phyloP scores from a whole-genome alignment of 1,140 invertebrate species.

The Camponotus vicinus region DNA sequence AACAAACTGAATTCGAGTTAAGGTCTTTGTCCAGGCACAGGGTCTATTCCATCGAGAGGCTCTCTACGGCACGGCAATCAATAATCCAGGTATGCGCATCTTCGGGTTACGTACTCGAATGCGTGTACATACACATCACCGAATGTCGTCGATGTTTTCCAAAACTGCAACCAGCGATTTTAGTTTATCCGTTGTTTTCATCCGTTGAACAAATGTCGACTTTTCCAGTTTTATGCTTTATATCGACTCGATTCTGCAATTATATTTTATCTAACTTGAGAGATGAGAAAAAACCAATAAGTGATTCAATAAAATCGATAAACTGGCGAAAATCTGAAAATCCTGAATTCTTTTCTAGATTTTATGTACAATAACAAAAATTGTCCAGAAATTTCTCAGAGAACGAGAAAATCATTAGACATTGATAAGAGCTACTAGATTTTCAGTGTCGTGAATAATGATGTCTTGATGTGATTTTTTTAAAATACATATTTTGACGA shows the following conservation, averaged over 20 bases:
- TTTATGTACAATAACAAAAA: background rate
- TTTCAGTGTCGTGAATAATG: background rate
- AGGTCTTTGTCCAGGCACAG: slow-evolving; percentile 21
- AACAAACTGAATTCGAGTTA: slow-evolving; percentile 37
- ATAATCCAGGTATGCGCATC: slow-evolving; percentile 37
- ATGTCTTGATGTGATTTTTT: background rate
- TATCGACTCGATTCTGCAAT: background rate
- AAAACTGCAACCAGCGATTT: background rate
- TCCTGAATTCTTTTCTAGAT: background rate
- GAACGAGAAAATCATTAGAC: background rate
- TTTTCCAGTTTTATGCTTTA: slow-evolving; percentile 13
- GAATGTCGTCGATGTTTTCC: background rate
- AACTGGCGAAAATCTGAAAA: background rate
- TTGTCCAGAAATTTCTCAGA: background rate
- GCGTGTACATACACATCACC: background rate
- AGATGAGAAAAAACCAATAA: background rate
- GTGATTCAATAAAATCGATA: background rate
- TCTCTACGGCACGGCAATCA: slow-evolving; percentile 40
- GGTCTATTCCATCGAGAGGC: background rate
- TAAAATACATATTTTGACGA: background rate
- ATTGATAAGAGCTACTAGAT: background rate
- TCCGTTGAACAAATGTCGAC: background rate
- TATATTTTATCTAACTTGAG: background rate
- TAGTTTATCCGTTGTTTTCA: background rate
- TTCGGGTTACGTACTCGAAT: background rate